phyloP scores from a whole-genome alignment of 2,888 invertebrate genomes.

The Leptura quadrifasciata region DNA sequence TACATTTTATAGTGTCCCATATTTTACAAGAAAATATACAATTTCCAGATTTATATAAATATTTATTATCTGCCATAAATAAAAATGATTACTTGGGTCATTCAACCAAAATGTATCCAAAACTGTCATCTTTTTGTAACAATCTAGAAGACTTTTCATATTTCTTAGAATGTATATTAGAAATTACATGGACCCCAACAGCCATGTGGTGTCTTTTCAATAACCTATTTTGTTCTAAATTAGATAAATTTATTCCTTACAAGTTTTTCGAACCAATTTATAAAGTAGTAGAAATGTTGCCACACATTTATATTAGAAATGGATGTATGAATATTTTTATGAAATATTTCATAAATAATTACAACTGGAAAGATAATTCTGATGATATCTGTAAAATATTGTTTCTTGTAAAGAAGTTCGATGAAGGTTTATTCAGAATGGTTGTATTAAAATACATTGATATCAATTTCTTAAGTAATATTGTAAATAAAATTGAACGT shows the following conservation, averaged over 20 bases:
- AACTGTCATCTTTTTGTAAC: slow-evolving; percentile 51
- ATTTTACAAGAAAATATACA: slow-evolving; percentile 51
- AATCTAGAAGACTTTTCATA: slow-evolving; percentile 52
- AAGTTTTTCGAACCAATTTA: slow-evolving; percentile 49
- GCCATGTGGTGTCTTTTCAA: slow-evolving; percentile 62
- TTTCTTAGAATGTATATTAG: slow-evolving; percentile 57
- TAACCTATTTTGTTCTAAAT: slow-evolving; percentile 49
- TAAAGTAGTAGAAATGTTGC: slow-evolving; percentile 53
- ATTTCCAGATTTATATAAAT: slow-evolving; percentile 40
- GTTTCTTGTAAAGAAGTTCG: slow-evolving; percentile 35
- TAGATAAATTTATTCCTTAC: slow-evolving; percentile 41
- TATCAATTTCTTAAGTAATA: neutral
- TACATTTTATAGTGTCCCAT: slow-evolving; percentile 51
- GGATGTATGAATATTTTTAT: slow-evolving; percentile 54
- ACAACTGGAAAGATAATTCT: slow-evolving; percentile 41
- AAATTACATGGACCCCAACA: slow-evolving; percentile 60
- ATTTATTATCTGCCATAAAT: slow-evolving; percentile 56
- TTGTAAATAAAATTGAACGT: neutral
- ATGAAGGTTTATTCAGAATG: slow-evolving; percentile 23
- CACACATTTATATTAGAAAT: slow-evolving; percentile 62
- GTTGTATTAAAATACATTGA: slow-evolving; percentile 23
- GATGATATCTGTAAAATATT: slow-evolving; percentile 43
- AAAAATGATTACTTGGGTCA: slow-evolving; percentile 50
- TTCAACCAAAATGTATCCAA: slow-evolving; percentile 36
- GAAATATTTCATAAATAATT: slow-evolving; percentile 39